phyloP scores from a whole-genome alignment of 1,140 invertebrate species.

The Lutraria rhynchaena region DNA sequence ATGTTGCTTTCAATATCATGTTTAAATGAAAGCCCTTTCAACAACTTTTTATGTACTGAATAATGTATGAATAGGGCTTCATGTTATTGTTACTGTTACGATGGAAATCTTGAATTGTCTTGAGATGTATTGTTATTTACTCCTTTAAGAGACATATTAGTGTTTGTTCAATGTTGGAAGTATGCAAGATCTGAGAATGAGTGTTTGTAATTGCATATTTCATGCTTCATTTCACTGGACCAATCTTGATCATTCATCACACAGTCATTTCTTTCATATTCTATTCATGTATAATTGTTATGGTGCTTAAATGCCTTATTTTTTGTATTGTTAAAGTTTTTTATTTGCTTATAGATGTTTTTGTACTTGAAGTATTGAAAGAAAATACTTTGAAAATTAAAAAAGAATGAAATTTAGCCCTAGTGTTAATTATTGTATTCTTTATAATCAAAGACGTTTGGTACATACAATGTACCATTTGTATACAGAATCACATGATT shows the following conservation, averaged over 20 bases:
- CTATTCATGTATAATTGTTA: constrained; percentile 19
- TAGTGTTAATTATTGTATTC: too few species aligned
- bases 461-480: too few species aligned
- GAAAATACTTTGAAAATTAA: constrained; percentile 1
- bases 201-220: constrained; percentile 16
- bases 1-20: background rate
- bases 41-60: background rate
- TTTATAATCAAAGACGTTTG: too few species aligned
- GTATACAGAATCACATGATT: too few species aligned
- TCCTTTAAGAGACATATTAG: background rate
- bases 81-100: background rate
- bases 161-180: background rate
- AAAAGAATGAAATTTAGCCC: too few species aligned
- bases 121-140: background rate
- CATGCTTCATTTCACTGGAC: constrained; percentile 36
- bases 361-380: constrained; percentile 9
- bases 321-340: background rate
- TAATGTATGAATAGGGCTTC: background rate
- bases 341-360: constrained; percentile 11
- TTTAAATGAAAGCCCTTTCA: too few species aligned
- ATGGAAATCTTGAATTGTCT: background rate
- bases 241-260: constrained; percentile 32
- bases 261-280: constrained; percentile 7
- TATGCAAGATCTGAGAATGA: constrained; percentile 22
- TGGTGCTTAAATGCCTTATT: constrained; percentile 14